phyloP scores from a whole-genome alignment of 1,140 invertebrate species.

The Pogonomyrmex californicus region DNA sequence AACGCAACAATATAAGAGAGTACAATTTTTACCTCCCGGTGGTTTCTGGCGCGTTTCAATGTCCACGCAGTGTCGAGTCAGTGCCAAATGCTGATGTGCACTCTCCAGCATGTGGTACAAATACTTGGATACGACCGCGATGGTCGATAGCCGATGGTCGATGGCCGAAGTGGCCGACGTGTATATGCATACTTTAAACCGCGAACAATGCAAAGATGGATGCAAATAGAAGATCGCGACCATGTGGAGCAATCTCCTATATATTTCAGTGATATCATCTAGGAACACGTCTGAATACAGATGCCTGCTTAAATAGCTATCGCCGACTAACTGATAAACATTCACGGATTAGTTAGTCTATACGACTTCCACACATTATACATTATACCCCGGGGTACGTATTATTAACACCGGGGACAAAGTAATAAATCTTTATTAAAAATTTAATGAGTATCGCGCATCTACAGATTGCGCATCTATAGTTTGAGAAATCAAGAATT shows the following conservation, averaged over 20 bases:
- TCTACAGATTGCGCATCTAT: background rate
- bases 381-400: background rate
- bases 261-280: constrained; percentile 49
- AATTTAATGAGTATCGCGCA: background rate
- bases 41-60: constrained; percentile 27
- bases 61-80: constrained; percentile 10
- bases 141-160: background rate
- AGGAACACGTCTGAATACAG: constrained; percentile 47
- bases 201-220: constrained; percentile 37
- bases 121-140: constrained; percentile 31
- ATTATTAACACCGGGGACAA: background rate
- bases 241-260: constrained; percentile 22
- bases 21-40: constrained; percentile 14
- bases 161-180: background rate
- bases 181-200: constrained; percentile 23
- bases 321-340: constrained; percentile 55
- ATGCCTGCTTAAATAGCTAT: constrained; percentile 50
- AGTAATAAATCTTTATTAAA: constrained; percentile 25
- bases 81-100: constrained; percentile 57
- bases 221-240: constrained; percentile 7
- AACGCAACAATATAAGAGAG: background rate
- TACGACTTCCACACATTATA: constrained; percentile 23
- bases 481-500: background rate
- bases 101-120: constrained; percentile 24
- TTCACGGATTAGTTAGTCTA: constrained; percentile 53